Evolutionary conservation across 2,888 invertebrate species (phyloP), one percentile per base, ranked within the genome.

Genomic region (Iselma pallidipennis): DNA sequence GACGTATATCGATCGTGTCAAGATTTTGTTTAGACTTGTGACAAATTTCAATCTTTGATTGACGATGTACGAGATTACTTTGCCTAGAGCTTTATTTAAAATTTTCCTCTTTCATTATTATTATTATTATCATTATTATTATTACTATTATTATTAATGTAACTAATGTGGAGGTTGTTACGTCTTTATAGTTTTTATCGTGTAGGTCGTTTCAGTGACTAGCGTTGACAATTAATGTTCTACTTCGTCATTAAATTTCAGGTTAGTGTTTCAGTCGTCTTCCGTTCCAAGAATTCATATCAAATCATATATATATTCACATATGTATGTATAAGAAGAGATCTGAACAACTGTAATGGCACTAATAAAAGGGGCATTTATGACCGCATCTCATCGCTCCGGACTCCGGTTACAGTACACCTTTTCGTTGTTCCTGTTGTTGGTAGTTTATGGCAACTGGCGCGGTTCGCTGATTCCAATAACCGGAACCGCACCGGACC

Each of bases 401-500:
- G 70, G 71, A 59, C 66, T 74, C 71, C 69, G 67, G 66, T 74
- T 74, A 66, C 74, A 68, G 64, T 74, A 66, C 74, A 71, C 74
- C 75, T 75, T 76, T 75, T 72, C 71, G 72, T 63, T 74, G 74
- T 76, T 73, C n/a, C n/a, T n/a, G n/a, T n/a, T n/a, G n/a, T n/a
- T 71, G 62, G 37, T 71, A 71, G 72, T 77, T 77, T 76, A 76
- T 74, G 74, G 70, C 71, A 64, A 57, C 16, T 37, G 16, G 66
- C 70, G 73, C 71, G 75, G 76, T 76, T 72, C 74, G 71, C 68
- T 71, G 71, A 67, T 66, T 69, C 66, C 74, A 75, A 78, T 77
- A 76, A 75, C 76, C 77, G 78, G 76, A 77, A 78, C 78, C 75
- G 70, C 71, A 70, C 71, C 74, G 76, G 72, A 74, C 70, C 62